A percentile compares a stretch with the other conserved stretches of the same genome.
Conservation (phyloP, 2,888 invertebrate species). For the Salpingus planirostris region DNA sequence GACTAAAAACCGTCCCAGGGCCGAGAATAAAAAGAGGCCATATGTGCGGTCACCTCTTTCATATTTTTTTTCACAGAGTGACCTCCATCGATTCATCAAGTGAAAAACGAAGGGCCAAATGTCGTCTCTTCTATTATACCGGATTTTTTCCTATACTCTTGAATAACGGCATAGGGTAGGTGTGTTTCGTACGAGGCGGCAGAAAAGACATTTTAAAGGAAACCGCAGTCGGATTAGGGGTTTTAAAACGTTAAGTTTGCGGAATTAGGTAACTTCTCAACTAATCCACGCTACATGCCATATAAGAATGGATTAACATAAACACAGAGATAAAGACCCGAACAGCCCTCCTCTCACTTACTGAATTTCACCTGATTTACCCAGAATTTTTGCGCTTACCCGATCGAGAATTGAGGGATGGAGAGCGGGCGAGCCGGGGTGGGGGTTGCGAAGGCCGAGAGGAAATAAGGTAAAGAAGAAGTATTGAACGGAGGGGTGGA, state of each 20-base stretch:
- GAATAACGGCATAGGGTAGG: too few species aligned
- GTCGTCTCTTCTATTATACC: conserved; percentile 7
- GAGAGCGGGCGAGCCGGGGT: conserved; percentile 30
- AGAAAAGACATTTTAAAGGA: conserved; percentile 17
- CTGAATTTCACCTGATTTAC: too few species aligned
- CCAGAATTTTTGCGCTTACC: too few species aligned
- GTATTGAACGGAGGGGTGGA: conserved; percentile 34
- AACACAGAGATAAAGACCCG: too few species aligned
- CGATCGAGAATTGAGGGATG: too few species aligned
- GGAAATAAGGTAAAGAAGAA: conserved; percentile 34
- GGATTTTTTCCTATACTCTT: too few species aligned
- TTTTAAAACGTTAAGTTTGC: conserved; percentile 33
- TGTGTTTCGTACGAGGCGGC: too few species aligned
- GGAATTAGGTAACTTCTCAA: conserved; percentile 31
- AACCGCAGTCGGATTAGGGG: conserved; percentile 22
- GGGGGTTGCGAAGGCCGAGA: conserved; percentile 20
- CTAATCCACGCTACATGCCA: conserved; percentile 30
- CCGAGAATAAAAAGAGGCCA: too few species aligned
- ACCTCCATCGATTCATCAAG: background rate
- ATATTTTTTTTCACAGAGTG: too few species aligned
- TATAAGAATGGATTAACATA: conserved; percentile 35
- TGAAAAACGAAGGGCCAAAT: conserved; percentile 2
- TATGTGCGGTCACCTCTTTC: too few species aligned
- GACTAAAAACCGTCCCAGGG: too few species aligned
- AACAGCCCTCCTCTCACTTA: too few species aligned